phyloP scores from a whole-genome alignment of 2,888 invertebrate species.

The Cremastobaeus sp. region DNA sequence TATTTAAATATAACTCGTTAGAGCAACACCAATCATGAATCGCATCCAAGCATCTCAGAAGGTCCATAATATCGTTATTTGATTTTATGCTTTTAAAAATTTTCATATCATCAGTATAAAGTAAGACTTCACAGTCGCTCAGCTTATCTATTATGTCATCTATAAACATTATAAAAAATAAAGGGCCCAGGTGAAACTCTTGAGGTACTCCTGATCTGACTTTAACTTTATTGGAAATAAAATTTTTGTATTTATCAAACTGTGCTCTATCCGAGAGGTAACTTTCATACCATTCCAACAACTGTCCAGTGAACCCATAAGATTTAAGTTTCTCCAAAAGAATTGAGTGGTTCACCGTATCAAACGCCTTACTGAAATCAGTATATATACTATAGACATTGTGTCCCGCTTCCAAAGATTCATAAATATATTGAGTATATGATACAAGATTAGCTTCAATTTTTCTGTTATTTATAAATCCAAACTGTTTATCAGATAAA shows the following conservation, averaged over 20 bases:
- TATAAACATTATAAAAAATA: neutral
- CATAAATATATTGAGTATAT: neutral
- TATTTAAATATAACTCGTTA: neutral
- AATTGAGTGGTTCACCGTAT: neutral
- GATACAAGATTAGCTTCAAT: neutral
- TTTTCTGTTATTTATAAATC: neutral
- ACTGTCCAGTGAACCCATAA: too few relatives aligned
- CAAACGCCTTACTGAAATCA: slow-evolving; percentile 1
- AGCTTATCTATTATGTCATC: neutral
- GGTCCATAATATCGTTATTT: too few relatives aligned
- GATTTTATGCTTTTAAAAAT: neutral
- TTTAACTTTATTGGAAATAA: neutral
- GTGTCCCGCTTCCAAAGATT: too few relatives aligned
- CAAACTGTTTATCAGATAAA: neutral
- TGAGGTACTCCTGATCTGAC: neutral
- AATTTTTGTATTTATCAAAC: neutral
- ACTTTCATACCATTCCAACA: neutral
- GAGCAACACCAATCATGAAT: neutral
- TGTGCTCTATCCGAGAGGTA: neutral
- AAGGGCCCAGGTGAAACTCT: neutral
- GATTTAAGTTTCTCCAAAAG: neutral
- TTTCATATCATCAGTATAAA: neutral
- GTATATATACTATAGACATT: neutral
- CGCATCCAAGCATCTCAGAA: neutral
- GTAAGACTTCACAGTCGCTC: neutral